phyloP scores from a whole-genome alignment of 2,113 vertebrate genomes.

The Microcebus lehilahytsara region DNA sequence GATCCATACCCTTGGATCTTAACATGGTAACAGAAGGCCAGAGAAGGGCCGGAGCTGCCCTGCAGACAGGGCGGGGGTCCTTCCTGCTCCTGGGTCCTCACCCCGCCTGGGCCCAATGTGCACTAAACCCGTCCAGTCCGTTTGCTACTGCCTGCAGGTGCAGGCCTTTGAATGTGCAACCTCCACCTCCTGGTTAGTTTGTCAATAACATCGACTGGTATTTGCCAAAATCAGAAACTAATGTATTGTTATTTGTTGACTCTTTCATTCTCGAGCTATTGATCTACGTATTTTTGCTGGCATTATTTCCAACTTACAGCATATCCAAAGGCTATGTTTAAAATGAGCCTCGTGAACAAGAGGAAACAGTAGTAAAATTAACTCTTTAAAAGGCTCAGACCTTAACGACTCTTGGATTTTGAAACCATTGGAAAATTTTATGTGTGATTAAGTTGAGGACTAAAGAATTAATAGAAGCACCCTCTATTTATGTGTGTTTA shows the following conservation, averaged over 20 bases:
- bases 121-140: neutral
- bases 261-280: neutral
- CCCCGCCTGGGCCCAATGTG: rapidly evolving
- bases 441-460: conserved; percentile 36
- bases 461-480: conserved; percentile 3
- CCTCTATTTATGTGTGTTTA: conserved; percentile 18
- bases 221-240: neutral
- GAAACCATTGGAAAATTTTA: conserved; percentile 46
- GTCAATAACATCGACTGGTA: neutral
- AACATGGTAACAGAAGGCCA: neutral
- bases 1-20: no score
- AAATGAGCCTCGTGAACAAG: conserved; percentile 9
- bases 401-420: conserved; percentile 4
- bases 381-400: conserved; percentile 15
- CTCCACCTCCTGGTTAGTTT: neutral
- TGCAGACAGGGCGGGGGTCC: neutral
- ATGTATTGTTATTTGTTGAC: neutral
- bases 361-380: conserved; percentile 41
- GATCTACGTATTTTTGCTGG: neutral
- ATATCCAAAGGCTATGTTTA: conserved; percentile 21
- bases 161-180: neutral
- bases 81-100: neutral
- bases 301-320: neutral
- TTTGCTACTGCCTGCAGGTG: neutral
- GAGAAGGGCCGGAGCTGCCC: neutral